Conservation (phyloP, 2,113 vertebrate species). For the Tragelaphus strepsiceros region DNA sequence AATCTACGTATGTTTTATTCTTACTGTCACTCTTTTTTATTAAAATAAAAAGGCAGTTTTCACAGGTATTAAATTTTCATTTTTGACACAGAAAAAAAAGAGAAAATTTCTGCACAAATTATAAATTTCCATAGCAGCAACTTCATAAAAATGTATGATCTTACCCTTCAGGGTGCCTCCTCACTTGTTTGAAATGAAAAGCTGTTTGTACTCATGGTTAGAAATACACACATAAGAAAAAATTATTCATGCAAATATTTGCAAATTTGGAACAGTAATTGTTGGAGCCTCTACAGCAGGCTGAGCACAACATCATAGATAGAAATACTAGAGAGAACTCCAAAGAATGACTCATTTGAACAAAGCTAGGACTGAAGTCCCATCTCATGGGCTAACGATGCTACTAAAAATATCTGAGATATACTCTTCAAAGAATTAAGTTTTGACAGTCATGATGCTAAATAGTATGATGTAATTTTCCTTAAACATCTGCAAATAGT, state of each 20-base stretch:
- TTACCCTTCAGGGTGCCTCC: slow-evolving; percentile 62
- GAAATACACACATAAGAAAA: slow-evolving; percentile 68
- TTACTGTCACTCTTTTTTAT: slow-evolving; percentile 59
- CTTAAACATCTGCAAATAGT: neutral
- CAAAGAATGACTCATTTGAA: neutral
- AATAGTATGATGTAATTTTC: neutral
- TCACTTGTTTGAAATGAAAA: slow-evolving; percentile 64
- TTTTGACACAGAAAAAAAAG: slow-evolving; percentile 38
- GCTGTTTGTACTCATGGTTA: slow-evolving; percentile 61
- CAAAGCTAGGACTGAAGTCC: neutral
- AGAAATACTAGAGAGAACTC: neutral
- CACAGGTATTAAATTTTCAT: slow-evolving; percentile 67
- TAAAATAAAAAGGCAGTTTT: slow-evolving; percentile 60
- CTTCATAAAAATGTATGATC: slow-evolving; percentile 73
- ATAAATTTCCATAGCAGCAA: slow-evolving; percentile 57
- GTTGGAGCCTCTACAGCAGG: neutral
- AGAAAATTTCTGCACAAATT: slow-evolving; percentile 63
- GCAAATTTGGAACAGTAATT: slow-evolving; percentile 46
- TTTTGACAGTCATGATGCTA: slow-evolving; percentile 2
- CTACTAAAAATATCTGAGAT: neutral
- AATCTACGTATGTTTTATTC: slow-evolving; percentile 58
- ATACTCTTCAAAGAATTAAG: neutral
- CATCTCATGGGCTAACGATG: neutral
- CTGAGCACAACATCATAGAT: neutral
- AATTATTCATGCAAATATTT: slow-evolving; percentile 75